Evolutionary conservation across 2,797 vertebrate genomes (phyloP).

Genomic region (Neosilurus mollespiculum): DNA sequence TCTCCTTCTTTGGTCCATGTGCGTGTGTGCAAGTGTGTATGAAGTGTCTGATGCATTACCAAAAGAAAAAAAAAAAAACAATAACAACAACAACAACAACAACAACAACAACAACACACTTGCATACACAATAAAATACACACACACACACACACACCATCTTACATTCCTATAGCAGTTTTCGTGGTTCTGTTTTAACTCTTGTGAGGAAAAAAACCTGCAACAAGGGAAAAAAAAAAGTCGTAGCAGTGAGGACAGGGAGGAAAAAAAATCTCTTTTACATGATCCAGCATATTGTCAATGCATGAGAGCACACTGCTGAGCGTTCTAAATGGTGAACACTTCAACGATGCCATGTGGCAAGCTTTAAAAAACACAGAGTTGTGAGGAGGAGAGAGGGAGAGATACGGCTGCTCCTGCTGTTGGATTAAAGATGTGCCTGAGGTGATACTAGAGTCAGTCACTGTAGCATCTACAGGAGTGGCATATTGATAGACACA

Average conservation of each 20-base stretch:
- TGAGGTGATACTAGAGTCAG: slow-evolving; percentile 48
- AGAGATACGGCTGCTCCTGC: slow-evolving; percentile 33
- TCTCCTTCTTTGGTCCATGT: slow-evolving; percentile 3
- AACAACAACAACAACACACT: too few species aligned
- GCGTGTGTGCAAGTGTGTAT: neutral
- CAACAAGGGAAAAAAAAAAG: neutral
- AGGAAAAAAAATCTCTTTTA: neutral
- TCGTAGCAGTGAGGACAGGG: slow-evolving; percentile 10
- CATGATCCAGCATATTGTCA: slow-evolving; percentile 18
- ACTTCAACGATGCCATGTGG: slow-evolving; percentile 28
- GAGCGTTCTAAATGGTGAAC: slow-evolving; percentile 34
- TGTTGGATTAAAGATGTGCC: slow-evolving; percentile 47
- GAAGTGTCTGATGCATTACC: neutral
- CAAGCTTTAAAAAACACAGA: slow-evolving; percentile 29
- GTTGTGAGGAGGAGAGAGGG: slow-evolving; percentile 4
- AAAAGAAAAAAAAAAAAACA: neutral
- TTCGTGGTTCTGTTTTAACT: neutral
- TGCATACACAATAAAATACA: too few species aligned
- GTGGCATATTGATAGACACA: neutral
- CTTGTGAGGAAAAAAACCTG: neutral
- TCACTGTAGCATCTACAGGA: slow-evolving; percentile 43
- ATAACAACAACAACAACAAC: too few species aligned
- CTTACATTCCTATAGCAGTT: neutral
- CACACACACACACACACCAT: too few species aligned
- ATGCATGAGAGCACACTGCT: slow-evolving; percentile 29